Evolutionary conservation across 2,797 vertebrate genomes (phyloP).

Genomic region (Macropus fuliginosus): DNA sequence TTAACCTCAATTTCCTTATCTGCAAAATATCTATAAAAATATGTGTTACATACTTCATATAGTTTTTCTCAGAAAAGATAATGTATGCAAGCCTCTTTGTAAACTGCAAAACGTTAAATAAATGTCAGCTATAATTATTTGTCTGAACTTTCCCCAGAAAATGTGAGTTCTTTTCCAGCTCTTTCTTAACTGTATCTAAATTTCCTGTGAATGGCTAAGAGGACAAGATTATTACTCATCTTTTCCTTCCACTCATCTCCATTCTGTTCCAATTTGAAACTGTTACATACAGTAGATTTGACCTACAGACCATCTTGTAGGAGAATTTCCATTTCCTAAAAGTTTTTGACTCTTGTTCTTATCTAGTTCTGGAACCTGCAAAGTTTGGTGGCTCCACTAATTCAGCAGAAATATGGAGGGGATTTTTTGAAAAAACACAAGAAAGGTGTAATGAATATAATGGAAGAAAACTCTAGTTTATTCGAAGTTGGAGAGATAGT

Average conservation of each 20-base stretch:
- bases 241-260: neutral
- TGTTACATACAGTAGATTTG: neutral
- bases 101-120: neutral
- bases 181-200: neutral
- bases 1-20: neutral
- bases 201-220: neutral
- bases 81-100: neutral
- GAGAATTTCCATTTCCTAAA: neutral
- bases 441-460: neutral
- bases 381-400: neutral
- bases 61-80: neutral
- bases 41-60: neutral
- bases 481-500: neutral
- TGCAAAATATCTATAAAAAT: neutral
- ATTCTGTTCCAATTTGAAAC: neutral
- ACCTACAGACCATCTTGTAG: neutral
- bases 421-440: neutral
- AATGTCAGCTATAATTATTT: conserved; percentile 7
- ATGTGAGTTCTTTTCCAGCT: neutral
- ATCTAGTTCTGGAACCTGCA: neutral
- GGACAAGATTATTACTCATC: neutral
- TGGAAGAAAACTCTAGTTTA: neutral
- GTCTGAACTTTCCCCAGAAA: neutral
- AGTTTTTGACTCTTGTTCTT: neutral
- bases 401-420: neutral